Base-by-base conservation (phyloP, 2,888 invertebrate genomes). In the Pantelozetes paolii region DNA sequence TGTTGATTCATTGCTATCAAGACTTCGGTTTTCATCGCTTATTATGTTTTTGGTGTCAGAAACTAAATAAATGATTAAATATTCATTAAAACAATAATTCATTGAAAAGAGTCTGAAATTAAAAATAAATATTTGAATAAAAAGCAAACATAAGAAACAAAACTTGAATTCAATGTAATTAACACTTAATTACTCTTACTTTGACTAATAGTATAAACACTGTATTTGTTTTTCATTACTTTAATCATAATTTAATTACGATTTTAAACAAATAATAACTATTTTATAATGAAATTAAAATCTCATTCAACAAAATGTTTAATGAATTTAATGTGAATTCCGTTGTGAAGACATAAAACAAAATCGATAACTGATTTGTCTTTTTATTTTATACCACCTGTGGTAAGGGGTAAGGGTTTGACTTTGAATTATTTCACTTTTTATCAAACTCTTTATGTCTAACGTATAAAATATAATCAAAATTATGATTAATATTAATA, bases 161-260 rank as follows among this genome's bases (percentile, higher is more conserved):
- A 57, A 18, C 2, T 45, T 15, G 2, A 15, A 54, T 50, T 54
- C 54, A 23, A 54, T 23, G 11, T 18, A 57, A 57, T 15, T 28
- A 9, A 13, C 45, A 45, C 2, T 13, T 45, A 18, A 15, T 45
- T 45, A 15, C 15, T 18, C 57, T 57, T 57, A 57, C 57, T 11
- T 9, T 28, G 28, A 57, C 30, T 57, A 30, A 57, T 57, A 18
- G 57, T 57, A 57, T 30, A 57, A 57, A 57, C 30, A 30, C 57
- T 57, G 57, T 57, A 57, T 57, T 57, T 57, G 15, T 57, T 30
- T 57, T 57, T 57, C 28, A 57, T 57, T 6, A 57, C 57, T 30
- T 26, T 57, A 57, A 57, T 36, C 36, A 36, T 36, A 36, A 36
- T 36, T 36, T 36, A 8, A 36, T 36, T 36, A 36, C 9, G 5